Evolutionary conservation across 2,113 vertebrate genomes (phyloP).

Genomic region (Pelecanus crispus): DNA sequence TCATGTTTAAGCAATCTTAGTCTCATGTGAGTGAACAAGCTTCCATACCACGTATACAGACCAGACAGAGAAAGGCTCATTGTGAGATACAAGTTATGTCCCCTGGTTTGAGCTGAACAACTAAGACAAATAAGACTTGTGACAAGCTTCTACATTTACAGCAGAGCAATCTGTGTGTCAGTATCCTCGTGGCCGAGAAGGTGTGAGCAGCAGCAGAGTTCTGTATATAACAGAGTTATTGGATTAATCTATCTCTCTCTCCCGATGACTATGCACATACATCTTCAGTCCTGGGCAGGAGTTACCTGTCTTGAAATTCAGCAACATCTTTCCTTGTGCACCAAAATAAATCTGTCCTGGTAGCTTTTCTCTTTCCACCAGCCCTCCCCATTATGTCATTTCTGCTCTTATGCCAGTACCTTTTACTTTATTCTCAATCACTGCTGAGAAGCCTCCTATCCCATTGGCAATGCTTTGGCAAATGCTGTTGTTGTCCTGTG

Average conservation of each 20-base stretch:
- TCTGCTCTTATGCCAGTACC: background rate
- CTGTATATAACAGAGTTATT: background rate
- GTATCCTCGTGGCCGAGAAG: background rate
- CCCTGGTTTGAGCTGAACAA: background rate
- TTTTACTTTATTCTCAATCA: background rate
- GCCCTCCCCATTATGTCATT: background rate
- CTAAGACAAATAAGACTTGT: background rate
- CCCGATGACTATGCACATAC: background rate
- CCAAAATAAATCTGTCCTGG: background rate
- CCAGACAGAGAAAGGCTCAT: background rate
- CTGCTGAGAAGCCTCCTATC: background rate
- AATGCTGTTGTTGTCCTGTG: background rate
- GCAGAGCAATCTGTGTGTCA: background rate
- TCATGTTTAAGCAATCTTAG: background rate
- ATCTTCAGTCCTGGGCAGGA: background rate
- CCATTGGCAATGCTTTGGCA: background rate
- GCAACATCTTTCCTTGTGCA: background rate
- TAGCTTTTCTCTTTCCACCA: background rate
- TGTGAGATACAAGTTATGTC: background rate
- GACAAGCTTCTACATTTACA: background rate
- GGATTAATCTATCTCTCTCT: slow-evolving; percentile 1
- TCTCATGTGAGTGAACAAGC: background rate
- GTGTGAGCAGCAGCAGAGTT: background rate
- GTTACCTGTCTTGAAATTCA: background rate
- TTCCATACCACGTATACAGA: background rate